These are phyloP conservation scores for Aix galericulata DNA, from an alignment of 2,113 vertebrate species.

Conservation along the genomic window DNA sequence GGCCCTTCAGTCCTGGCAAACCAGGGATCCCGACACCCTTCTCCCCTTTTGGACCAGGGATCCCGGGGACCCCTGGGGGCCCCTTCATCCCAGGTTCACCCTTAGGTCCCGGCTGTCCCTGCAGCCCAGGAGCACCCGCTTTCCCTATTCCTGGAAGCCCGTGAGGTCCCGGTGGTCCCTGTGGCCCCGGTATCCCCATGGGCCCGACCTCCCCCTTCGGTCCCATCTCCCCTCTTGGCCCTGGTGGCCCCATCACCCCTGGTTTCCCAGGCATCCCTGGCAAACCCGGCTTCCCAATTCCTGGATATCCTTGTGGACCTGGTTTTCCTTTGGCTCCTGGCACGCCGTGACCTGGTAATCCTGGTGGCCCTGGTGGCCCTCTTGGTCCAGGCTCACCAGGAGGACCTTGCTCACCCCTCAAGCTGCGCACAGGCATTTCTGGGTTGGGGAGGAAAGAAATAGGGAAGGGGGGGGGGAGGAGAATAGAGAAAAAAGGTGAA, in stretches of 20 bases:
- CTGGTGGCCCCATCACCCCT: slow-evolving; percentile 86
- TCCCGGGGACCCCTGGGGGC: slow-evolving; percentile 86
- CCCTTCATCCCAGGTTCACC: slow-evolving; percentile 94
- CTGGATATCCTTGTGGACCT: slow-evolving; percentile 87
- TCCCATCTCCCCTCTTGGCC: slow-evolving; percentile 89
- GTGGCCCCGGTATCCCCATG: slow-evolving; percentile 86
- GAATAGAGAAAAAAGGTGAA: not conserved
- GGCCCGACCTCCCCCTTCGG: slow-evolving; percentile 85
- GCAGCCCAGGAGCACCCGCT: slow-evolving; percentile 86
- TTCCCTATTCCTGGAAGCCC: slow-evolving; percentile 93
- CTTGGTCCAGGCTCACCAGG: slow-evolving; percentile 86
- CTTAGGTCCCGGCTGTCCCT: slow-evolving; percentile 88
- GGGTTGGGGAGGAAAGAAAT: not conserved
- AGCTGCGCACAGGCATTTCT: slow-evolving; percentile 81
- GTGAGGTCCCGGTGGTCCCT: slow-evolving; percentile 87
- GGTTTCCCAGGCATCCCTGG: slow-evolving; percentile 91
- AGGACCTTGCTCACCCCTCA: slow-evolving; percentile 88
- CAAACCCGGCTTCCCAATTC: slow-evolving; percentile 91
- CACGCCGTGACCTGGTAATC: slow-evolving; percentile 83
- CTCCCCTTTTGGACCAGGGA: slow-evolving; percentile 93
- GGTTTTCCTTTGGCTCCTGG: slow-evolving; percentile 88
- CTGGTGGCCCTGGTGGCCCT: slow-evolving; percentile 89
- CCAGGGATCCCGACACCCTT: slow-evolving; percentile 91
- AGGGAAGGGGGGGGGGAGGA: not conserved
- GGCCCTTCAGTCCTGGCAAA: slow-evolving; percentile 89